Evolutionary conservation across 2,113 vertebrate species (phyloP).

Genomic region (Geococcyx californianus): DNA sequence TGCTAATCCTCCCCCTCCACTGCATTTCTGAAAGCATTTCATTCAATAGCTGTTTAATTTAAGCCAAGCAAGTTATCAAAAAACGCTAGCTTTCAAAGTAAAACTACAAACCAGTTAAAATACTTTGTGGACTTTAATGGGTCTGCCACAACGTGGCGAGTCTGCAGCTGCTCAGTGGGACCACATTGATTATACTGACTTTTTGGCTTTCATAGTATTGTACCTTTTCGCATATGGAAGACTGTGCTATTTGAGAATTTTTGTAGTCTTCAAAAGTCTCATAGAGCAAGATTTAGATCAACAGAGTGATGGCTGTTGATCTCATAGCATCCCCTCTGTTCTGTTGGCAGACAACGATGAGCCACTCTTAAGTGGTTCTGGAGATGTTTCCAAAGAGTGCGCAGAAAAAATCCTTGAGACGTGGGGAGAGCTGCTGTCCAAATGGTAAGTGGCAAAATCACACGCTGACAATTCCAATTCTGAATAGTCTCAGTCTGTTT

Average conservation of each 20-base stretch:
- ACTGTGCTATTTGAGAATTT: not conserved
- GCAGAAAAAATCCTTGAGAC: constrained; percentile 98
- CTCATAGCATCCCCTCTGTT: not conserved
- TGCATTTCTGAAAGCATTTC: not conserved
- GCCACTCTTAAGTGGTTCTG: constrained; percentile 94
- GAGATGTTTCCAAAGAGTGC: constrained; percentile 98
- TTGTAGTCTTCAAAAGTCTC: not conserved
- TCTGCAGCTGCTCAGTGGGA: not conserved
- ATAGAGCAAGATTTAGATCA: not conserved
- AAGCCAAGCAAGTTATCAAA: not conserved
- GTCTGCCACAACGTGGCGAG: not conserved
- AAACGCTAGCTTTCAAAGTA: not conserved
- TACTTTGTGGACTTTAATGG: not conserved
- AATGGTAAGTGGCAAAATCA: constrained; percentile 84
- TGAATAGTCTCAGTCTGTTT: not conserved
- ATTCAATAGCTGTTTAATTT: not conserved
- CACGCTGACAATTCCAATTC: not conserved
- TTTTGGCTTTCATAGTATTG: not conserved
- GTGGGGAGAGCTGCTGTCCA: constrained; percentile 96
- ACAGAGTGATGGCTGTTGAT: not conserved
- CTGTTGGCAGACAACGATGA: constrained; percentile 92
- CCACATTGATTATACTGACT: not conserved
- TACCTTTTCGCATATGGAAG: not conserved
- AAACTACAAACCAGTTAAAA: not conserved
- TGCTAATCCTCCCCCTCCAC: not conserved